phyloP scores from a whole-genome alignment of 1,140 invertebrate genomes.

The Brachionus calyciflorus region DNA sequence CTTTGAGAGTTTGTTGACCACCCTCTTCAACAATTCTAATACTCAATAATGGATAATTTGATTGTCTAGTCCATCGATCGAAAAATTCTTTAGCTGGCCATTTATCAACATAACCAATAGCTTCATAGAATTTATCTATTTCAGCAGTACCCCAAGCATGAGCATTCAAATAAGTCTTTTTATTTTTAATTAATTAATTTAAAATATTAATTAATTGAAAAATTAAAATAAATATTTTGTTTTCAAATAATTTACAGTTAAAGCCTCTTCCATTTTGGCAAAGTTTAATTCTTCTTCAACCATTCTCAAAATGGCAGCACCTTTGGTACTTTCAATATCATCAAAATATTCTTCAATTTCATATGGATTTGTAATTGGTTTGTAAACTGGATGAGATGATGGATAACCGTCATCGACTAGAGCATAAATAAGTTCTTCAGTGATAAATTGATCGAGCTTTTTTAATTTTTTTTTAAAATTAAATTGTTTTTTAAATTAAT shows the following conservation, averaged over 20 bases:
- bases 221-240: neutral
- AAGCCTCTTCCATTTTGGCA: neutral
- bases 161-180: conserved; percentile 29
- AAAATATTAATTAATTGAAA: neutral
- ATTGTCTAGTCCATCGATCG: conserved; percentile 4
- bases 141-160: conserved; percentile 35
- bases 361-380: conserved; percentile 2
- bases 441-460: conserved; percentile 39
- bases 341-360: conserved; percentile 47
- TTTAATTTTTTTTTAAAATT: too few relatives aligned
- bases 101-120: neutral
- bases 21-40: neutral
- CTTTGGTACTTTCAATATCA: conserved; percentile 26
- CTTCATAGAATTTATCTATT: neutral
- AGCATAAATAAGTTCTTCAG: conserved; percentile 30
- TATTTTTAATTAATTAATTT: neutral
- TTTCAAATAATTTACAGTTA: neutral
- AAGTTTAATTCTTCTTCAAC: neutral
- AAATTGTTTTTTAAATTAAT: too few relatives aligned
- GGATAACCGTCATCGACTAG: neutral
- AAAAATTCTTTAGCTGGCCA: conserved; percentile 26
- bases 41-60: conserved; percentile 28
- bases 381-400: conserved; percentile 40
- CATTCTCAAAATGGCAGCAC: conserved; percentile 46
- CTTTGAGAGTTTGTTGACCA: neutral